Evolutionary conservation across 2,888 invertebrate species (phyloP).

Genomic region (Agonopterix alstromeriana): DNA sequence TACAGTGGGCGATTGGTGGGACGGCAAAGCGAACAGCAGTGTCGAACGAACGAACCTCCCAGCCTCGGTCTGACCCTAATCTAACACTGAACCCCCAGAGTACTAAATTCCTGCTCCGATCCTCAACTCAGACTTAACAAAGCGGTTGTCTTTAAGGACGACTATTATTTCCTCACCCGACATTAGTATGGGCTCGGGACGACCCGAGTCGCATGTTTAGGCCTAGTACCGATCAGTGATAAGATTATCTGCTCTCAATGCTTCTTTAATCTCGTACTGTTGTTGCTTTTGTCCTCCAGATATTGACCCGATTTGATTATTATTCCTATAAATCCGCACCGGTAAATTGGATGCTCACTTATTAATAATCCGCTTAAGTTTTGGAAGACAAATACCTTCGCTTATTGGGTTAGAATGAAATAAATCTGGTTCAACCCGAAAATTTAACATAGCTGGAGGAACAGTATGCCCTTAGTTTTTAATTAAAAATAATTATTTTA

Average conservation of each 20-base stretch:
- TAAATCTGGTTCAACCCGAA: no score
- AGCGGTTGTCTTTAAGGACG: constrained; percentile 15
- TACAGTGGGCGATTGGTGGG: no score
- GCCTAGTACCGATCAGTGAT: constrained; percentile 14
- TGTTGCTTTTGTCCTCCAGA: constrained; percentile 33
- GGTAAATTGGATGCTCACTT: constrained; percentile 21
- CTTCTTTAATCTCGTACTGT: constrained; percentile 31
- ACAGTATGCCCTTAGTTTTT: no score
- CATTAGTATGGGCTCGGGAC: constrained; percentile 14
- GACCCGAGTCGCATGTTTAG: constrained; percentile 25
- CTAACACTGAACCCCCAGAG: neutral
- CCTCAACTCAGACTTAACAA: constrained; percentile 22
- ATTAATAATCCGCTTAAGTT: no score
- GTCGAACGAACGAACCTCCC: no score
- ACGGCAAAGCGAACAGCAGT: no score
- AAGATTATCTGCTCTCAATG: constrained; percentile 35
- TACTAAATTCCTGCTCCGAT: no score
- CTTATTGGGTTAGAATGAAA: no score
- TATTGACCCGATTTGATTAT: constrained; percentile 37
- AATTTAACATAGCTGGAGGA: no score
- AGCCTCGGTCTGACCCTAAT: no score
- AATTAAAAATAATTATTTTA: no score
- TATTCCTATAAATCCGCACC: constrained; percentile 18
- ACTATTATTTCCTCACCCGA: constrained; percentile 25
- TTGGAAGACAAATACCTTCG: no score